phyloP scores from a whole-genome alignment of 2,888 invertebrate genomes.

The Metopia argyrocephala region DNA sequence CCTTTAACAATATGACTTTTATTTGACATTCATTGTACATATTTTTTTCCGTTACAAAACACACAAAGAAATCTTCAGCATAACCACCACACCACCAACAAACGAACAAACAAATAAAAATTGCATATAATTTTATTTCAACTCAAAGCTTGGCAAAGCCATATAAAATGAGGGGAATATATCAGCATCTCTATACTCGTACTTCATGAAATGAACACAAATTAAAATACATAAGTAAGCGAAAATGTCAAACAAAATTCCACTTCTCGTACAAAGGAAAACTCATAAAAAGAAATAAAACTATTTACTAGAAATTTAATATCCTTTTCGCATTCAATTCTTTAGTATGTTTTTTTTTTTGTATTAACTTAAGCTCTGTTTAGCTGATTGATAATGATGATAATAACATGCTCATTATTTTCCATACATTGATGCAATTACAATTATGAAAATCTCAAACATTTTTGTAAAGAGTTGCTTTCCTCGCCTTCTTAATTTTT shows the following conservation, averaged over 20 bases:
- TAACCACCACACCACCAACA: too few species aligned
- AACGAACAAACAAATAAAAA: too few species aligned
- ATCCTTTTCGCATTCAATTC: conserved; percentile 33
- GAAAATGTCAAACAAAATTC: background rate
- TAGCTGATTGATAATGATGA: conserved; percentile 52
- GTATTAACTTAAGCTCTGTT: conserved; percentile 28
- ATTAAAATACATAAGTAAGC: background rate
- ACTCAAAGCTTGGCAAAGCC: background rate
- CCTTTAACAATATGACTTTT: conserved; percentile 60
- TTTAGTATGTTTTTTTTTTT: conserved; percentile 23
- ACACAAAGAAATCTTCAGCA: conserved; percentile 22
- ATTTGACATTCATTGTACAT: conserved; percentile 63
- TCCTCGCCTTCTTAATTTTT: too few species aligned
- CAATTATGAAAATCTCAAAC: conserved; percentile 57
- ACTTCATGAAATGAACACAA: too few species aligned
- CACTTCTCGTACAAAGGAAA: background rate
- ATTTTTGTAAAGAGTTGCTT: conserved; percentile 9
- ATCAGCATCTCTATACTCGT: background rate
- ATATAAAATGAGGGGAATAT: background rate
- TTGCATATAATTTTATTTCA: conserved; percentile 47
- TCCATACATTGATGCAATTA: conserved; percentile 56
- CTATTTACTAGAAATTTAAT: conserved; percentile 47
- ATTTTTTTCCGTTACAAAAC: background rate
- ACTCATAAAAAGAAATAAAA: background rate
- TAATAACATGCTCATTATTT: conserved; percentile 58